Evolutionary conservation across 1,140 invertebrate genomes (phyloP), one percentile per base, ranked within the genome.

Genomic region (Globodera rostochiensis): DNA sequence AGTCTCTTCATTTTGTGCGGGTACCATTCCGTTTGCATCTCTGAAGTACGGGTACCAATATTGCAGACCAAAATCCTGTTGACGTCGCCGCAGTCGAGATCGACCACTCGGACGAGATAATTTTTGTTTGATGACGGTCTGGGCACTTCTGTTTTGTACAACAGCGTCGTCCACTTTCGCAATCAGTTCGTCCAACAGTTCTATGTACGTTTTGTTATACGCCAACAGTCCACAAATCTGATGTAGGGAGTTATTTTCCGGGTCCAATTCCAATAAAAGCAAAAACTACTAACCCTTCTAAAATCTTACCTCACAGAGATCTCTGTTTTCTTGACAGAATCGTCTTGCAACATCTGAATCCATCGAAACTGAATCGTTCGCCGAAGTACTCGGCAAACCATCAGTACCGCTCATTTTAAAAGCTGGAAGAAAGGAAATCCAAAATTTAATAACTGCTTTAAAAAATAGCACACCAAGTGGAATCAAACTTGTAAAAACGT

Each of bases 11-110:
- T 83, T 83, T 60, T 57, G 53, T 67, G 67, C 45, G 6, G 82
- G 82, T n/a, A 83, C 82, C 82, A 83, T 84, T 84, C 82, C 82
- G 57, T 64, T 73, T 3, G 74, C 57, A 84, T 83, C 82, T 66
- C 82, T 83, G 73, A 83, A 83, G 49, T 83, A 83, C 13, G 82
- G 82, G 21, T 79, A 73, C 9, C 60, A 77, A 66, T 69, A 81
- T 11, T 25, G 66, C 3, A 81, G 47, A 9, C 57, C 57, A 49
- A 64, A 69, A 21, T 69, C 49, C 8, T 21, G 13, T 66, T 21
- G 45, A 8, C 64, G 77, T 47, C 69, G 57, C 5, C 57, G 57
- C 19, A 6, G 6, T 36, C 69, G 21, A n/a, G 25, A 11, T 1
- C 36, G 21, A 6, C 25, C 11, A 47, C n/a, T 45, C n/a, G 7